A percentile compares a stretch with the other conserved stretches of the same genome.
Evolutionary conservation across 1,140 invertebrate genomes (phyloP).

Genomic region (Eciton burchellii): DNA sequence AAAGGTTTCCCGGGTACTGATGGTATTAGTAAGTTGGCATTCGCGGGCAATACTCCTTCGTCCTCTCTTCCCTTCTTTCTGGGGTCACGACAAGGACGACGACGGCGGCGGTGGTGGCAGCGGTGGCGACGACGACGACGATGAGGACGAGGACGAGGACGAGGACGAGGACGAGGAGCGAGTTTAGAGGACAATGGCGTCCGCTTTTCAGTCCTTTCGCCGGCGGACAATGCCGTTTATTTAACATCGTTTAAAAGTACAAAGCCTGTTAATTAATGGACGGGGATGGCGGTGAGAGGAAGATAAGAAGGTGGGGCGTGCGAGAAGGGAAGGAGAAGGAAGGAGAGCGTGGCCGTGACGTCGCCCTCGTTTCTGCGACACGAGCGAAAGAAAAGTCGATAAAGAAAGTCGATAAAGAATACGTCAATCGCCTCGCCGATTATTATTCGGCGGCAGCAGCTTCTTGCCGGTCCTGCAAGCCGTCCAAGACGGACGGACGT

Average conservation of each 20-base stretch:
- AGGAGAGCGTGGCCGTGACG: constrained; percentile 65
- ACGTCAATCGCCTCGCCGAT: constrained; percentile 22
- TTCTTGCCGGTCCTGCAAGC: not conserved
- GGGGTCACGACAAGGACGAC: constrained; percentile 52
- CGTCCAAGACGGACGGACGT: no score
- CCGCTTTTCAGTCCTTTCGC: constrained; percentile 83
- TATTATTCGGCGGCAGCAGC: not conserved
- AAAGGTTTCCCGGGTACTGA: constrained; percentile 75
- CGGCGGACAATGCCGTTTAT: constrained; percentile 84
- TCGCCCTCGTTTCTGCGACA: constrained; percentile 64
- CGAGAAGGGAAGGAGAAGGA: constrained; percentile 45
- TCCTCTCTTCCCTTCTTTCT: constrained; percentile 76
- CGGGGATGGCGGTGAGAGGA: constrained; percentile 69
- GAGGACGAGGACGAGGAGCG: constrained; percentile 66
- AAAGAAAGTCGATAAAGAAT: constrained; percentile 31
- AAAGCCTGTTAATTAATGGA: constrained; percentile 86
- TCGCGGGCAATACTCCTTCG: constrained; percentile 76
- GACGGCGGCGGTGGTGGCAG: constrained; percentile 39
- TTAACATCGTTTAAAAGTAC: constrained; percentile 86
- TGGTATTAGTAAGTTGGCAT: constrained; percentile 80
- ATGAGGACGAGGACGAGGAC: constrained; percentile 36
- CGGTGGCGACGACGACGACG: constrained; percentile 23
- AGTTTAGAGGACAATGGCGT: constrained; percentile 83
- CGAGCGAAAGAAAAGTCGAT: constrained; percentile 34
- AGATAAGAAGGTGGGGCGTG: constrained; percentile 53